Evolutionary conservation across 2,113 vertebrate species (phyloP).

Genomic region (Prionailurus viverrinus): DNA sequence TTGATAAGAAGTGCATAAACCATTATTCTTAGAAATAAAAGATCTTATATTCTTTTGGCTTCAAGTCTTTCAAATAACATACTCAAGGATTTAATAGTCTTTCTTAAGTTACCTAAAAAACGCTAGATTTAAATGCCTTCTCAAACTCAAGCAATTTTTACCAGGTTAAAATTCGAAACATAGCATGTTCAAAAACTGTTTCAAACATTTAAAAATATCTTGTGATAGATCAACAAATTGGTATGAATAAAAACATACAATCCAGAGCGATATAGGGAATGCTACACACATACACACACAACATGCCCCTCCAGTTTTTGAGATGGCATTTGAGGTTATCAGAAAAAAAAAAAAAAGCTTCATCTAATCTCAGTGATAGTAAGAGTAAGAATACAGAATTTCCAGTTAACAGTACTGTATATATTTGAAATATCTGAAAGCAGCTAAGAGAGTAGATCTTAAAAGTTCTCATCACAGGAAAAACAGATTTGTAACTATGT

Average conservation of each 20-base stretch:
- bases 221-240: not conserved
- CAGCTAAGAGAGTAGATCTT: not conserved
- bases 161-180: constrained; percentile 43
- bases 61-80: constrained; percentile 36
- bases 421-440: not conserved
- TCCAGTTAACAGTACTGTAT: not conserved
- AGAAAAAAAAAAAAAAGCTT: not conserved
- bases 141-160: constrained; percentile 18
- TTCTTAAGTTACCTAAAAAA: not conserved
- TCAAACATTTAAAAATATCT: not conserved
- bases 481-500: not conserved
- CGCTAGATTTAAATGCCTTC: not conserved
- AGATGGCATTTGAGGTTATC: not conserved
- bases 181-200: not conserved
- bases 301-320: not conserved
- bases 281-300: not conserved
- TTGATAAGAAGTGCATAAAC: constrained; percentile 8
- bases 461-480: not conserved
- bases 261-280: not conserved
- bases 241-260: constrained; percentile 10
- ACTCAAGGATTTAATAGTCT: not conserved
- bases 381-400: constrained; percentile 15
- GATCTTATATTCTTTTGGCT: constrained; percentile 22
- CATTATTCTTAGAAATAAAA: constrained; percentile 2
- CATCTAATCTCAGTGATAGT: not conserved